Conservation (phyloP, 2,797 vertebrate genomes). For the Peromyscus melanophrys region DNA sequence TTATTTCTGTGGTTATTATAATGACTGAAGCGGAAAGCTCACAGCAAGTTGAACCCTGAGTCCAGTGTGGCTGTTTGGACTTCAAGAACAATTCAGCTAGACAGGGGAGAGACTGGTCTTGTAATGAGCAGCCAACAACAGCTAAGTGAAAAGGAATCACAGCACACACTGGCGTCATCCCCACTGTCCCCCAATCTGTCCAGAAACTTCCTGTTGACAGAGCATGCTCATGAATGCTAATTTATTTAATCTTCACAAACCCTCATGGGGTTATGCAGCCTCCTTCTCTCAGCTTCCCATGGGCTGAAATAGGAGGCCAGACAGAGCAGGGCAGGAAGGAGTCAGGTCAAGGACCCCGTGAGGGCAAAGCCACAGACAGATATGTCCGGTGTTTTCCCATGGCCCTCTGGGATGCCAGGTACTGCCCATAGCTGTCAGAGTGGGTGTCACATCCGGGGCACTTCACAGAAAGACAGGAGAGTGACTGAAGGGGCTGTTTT, state of each 20-base stretch:
- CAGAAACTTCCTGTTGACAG: not conserved
- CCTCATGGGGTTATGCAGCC: not conserved
- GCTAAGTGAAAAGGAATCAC: not conserved
- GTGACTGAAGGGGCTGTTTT: not conserved
- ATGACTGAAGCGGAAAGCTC: not conserved
- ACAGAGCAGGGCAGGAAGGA: not conserved
- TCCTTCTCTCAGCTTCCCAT: not conserved
- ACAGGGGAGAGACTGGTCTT: not conserved
- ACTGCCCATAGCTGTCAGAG: not conserved
- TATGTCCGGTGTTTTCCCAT: not conserved
- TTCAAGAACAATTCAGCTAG: not conserved
- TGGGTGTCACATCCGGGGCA: not conserved
- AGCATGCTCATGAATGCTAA: not conserved
- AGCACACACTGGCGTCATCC: not conserved
- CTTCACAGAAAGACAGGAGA: no score
- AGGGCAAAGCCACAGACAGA: not conserved
- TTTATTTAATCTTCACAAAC: conserved; percentile 4
- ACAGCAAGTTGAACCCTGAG: not conserved
- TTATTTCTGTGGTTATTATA: conserved; percentile 26
- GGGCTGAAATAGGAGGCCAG: not conserved
- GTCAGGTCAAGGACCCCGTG: not conserved
- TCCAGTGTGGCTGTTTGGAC: not conserved
- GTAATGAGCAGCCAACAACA: not conserved
- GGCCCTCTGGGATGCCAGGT: not conserved
- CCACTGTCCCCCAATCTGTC: not conserved